phyloP scores from a whole-genome alignment of 2,797 vertebrate species.

The Echeneis naucrates region DNA sequence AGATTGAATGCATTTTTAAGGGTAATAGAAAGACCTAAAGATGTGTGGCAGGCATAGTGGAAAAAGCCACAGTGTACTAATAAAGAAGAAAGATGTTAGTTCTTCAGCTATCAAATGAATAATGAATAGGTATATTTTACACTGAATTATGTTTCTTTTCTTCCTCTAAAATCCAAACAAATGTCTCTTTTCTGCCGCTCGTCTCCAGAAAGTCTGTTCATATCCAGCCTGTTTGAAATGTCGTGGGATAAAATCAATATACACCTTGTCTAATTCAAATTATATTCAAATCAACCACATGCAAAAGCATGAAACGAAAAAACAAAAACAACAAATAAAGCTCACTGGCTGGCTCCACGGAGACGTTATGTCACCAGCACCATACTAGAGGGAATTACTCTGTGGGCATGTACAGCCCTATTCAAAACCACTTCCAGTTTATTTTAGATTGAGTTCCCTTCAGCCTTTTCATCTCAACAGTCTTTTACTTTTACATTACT shows the following conservation, averaged over 20 bases:
- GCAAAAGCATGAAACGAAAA: background rate
- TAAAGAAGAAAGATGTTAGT: no score
- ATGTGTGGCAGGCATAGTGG: no score
- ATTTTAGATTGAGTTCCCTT: slow-evolving; percentile 5
- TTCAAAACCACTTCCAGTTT: slow-evolving; percentile 6
- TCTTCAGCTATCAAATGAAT: no score
- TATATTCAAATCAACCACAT: background rate
- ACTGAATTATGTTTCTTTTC: background rate
- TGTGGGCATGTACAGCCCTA: background rate
- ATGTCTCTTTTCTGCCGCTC: background rate
- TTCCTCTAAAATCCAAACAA: background rate
- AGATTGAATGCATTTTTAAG: no score
- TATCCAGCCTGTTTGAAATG: background rate
- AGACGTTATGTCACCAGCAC: background rate
- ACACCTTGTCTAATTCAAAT: no score
- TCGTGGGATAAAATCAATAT: background rate
- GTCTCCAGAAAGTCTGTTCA: no score
- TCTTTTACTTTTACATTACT: no score
- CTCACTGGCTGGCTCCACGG: background rate
- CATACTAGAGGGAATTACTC: background rate
- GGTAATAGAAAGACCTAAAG: no score
- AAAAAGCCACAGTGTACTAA: no score
- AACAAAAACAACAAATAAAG: background rate
- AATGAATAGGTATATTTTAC: no score
- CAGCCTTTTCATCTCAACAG: slow-evolving; percentile 14